Evolutionary conservation across 1,140 invertebrate species (phyloP), one percentile per base, ranked within the genome.

Genomic region (Brachionus paranguensis): DNA sequence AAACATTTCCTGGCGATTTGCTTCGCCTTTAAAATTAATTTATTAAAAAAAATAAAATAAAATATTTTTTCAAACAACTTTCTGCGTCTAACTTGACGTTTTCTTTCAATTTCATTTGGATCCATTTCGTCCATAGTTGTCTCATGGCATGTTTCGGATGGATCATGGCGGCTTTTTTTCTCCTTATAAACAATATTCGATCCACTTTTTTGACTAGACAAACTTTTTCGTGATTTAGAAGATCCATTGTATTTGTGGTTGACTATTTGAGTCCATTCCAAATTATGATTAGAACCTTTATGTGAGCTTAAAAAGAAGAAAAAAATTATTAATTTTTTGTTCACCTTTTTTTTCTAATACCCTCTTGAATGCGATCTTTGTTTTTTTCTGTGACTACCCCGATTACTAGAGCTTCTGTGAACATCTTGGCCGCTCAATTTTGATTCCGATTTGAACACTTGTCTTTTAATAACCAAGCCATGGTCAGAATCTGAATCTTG

Each of bases 51-150:
- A 37, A 37, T 20, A 37, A 37, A 37, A 37, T 6, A 37, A 7
- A 37, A 7, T 7, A 3, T 6, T 37, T 37, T 37, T 37, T 37
- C 33, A 37, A 37, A 37, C 5, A 6, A 81, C 78, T 81, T 81
- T 81, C 78, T 81, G 20, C 78, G 20, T 81, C 78, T 60, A 11
- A 81, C 64, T 64, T 81, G 78, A 24, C 78, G 78, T 41, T 68
- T 81, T 60, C 24, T 37, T 11, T 81, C 53, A 27, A 64, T 64
- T 60, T 81, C 78, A 47, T 81, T 68, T 14, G 10, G 33, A 27
- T 60, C 78, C 37, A 41, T 64, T 37, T 81, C 78, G 53, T 81
- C 78, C 37, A 45, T 43, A 29, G 33, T 64, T 24, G 78, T 81
- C 24, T 81, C 78, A 64, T 81, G 78, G 24, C 78, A 81, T 41